phyloP scores from a whole-genome alignment of 2,797 vertebrate genomes.

The Nannoperca australis region DNA sequence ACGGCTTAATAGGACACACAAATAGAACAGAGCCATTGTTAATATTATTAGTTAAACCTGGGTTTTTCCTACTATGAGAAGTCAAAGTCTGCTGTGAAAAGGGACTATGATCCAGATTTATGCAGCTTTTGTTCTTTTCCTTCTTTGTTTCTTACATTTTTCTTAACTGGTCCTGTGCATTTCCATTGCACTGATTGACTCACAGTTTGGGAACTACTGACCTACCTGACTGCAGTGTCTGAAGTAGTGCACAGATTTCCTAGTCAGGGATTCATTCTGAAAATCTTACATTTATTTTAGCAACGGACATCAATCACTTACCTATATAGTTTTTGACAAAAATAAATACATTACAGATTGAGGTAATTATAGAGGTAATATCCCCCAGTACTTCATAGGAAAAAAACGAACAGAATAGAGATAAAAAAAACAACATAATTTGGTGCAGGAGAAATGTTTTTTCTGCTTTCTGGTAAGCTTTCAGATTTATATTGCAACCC shows the following conservation, averaged over 20 bases:
- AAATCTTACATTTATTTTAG: not conserved
- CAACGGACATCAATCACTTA: not conserved
- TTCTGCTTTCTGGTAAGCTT: not conserved
- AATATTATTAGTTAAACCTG: not conserved
- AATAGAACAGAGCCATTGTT: not conserved
- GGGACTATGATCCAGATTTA: not conserved
- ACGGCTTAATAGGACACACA: not conserved
- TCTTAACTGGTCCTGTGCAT: not conserved
- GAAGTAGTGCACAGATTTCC: not conserved
- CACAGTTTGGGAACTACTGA: not conserved
- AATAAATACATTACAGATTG: not conserved
- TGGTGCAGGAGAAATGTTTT: not conserved
- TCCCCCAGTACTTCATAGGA: not conserved
- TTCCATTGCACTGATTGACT: too few relatives aligned
- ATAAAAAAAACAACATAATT: not conserved
- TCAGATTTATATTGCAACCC: not conserved
- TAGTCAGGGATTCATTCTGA: not conserved
- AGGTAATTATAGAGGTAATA: not conserved
- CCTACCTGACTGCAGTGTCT: not conserved
- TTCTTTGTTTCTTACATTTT: too few relatives aligned
- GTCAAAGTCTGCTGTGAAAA: not conserved
- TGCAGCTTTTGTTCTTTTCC: not conserved
- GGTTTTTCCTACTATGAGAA: not conserved
- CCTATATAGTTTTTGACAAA: too few relatives aligned
- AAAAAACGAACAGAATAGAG: not conserved